Evolutionary conservation across 92 coral and sea anemone species (phyloP), one percentile per base, ranked within the genome.

Genomic region (Galaxea fascicularis): DNA sequence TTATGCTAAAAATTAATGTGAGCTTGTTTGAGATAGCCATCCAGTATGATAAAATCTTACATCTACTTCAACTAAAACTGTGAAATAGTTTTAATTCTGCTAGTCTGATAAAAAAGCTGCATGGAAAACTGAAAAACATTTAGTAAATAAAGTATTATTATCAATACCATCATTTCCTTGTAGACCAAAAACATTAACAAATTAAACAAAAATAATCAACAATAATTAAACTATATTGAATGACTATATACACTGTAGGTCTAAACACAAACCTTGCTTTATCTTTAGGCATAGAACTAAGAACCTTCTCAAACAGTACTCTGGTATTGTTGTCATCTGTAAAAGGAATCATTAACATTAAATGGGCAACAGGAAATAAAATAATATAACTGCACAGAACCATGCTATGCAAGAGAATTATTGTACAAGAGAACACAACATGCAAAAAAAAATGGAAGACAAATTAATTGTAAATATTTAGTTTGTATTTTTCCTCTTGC

Each of bases 261-360:
- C 22, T 11, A 22, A 29, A 30, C 35, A 30, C 75, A 56, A 56
- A 96, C 98, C 98, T 93, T 25, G 98, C 95, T 80, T 90, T 92
- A 69, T 97, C 99, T 56, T 93, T 97, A 0, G 99, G 99, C 93
- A 97, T 95, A 73, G 94, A 88, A 73, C 92, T 93, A 12, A 97
- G 79, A 62, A 95, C 98, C 74, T 95, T 91, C 69, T 97, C 99
- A 85, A 97, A 97, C 53, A 97, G 83, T 5, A 97, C 99, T 85
- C 99, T 90, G 24, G 98, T 95, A 73, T 97, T 97, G 89, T 97
- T 97, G 85, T 97, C 99, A 80, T 97, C 99, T 97, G 60, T 44
- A 49, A 82, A 78, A 71, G 39, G 27, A 46, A 39, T 4, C 22
- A 82, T 21, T 10, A 39, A 4, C 24, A 39, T n/a, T 49, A 11